Conservation (phyloP, 1,140 invertebrate species). For the Daktulosphaira vitifoliae region DNA sequence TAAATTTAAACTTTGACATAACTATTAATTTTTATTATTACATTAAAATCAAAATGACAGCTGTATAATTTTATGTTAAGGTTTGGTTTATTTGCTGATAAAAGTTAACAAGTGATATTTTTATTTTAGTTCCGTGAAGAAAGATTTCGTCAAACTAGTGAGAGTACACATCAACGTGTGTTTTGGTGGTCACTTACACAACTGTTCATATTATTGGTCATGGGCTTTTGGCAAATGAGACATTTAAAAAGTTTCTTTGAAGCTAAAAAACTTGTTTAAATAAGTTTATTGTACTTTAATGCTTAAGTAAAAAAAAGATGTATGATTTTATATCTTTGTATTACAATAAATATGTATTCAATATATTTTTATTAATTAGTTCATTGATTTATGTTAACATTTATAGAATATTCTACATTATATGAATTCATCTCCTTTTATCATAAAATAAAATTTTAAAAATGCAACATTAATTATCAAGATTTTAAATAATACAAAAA, state of each 20-base stretch:
- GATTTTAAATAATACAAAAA: not conserved
- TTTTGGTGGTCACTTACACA: constrained; percentile 97
- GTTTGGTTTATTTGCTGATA: too few species aligned
- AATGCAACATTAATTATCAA: too few species aligned
- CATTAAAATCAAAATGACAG: too few species aligned
- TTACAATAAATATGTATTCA: constrained; percentile 11
- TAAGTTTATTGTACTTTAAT: not conserved
- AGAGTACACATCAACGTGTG: constrained; percentile 94
- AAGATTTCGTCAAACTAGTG: constrained; percentile 91
- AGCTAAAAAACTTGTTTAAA: constrained; percentile 94
- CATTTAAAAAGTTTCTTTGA: constrained; percentile 99
- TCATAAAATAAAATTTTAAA: too few species aligned
- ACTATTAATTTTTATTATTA: too few species aligned
- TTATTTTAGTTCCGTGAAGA: constrained; percentile 86
- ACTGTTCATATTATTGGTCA: constrained; percentile 76
- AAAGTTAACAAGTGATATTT: too few species aligned
- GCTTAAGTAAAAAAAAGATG: constrained; percentile 10
- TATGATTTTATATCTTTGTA: constrained; percentile 9
- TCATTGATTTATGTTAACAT: not conserved
- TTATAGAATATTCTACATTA: constrained; percentile 3
- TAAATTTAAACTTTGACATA: too few species aligned
- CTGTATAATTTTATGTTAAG: too few species aligned
- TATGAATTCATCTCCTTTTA: too few species aligned
- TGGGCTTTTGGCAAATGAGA: constrained; percentile 98
- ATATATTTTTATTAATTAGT: constrained; percentile 6